A percentile compares a stretch with the other conserved stretches of the same genome.
Conservation (phyloP, 2,113 vertebrate species). For the Periophthalmodon schlosseri region DNA sequence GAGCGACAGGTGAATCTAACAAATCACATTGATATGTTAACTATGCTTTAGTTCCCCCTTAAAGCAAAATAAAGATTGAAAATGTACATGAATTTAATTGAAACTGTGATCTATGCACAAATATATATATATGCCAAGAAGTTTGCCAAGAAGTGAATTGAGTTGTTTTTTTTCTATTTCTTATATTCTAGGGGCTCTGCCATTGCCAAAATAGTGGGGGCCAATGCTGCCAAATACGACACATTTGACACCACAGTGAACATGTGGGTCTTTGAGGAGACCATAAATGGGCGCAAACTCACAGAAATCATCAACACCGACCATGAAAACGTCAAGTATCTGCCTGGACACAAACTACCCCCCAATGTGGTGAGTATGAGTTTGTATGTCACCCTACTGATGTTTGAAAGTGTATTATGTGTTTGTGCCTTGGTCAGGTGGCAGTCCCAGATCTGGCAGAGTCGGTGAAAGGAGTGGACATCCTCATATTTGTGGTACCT, state of each 20-base stretch:
- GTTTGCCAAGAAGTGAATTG: too few species aligned
- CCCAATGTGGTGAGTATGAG: constrained; percentile 85
- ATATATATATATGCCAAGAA: too few species aligned
- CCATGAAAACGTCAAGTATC: constrained; percentile 94
- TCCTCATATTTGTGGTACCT: constrained; percentile 94
- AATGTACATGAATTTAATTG: too few species aligned
- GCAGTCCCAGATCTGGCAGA: constrained; percentile 89
- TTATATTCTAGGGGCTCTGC: constrained; percentile 86
- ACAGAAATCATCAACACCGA: constrained; percentile 95
- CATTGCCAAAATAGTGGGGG: constrained; percentile 93
- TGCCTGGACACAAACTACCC: constrained; percentile 93
- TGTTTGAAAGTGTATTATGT: too few species aligned
- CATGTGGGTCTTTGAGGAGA: constrained; percentile 98
- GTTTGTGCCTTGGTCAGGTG: constrained; percentile 71
- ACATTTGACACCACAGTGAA: constrained; percentile 84
- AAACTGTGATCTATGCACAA: too few species aligned
- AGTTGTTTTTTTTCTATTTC: background rate
- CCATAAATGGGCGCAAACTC: constrained; percentile 83
- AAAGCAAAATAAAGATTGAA: too few species aligned
- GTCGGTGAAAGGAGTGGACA: constrained; percentile 83
- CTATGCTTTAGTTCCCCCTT: too few species aligned
- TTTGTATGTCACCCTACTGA: background rate
- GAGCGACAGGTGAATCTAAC: too few species aligned
- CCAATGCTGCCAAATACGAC: constrained; percentile 82
- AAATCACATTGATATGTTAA: too few species aligned